These are phyloP conservation scores for Caerostris darwini DNA, from an alignment of 1,140 invertebrate genomes.

Conservation along the genomic window DNA sequence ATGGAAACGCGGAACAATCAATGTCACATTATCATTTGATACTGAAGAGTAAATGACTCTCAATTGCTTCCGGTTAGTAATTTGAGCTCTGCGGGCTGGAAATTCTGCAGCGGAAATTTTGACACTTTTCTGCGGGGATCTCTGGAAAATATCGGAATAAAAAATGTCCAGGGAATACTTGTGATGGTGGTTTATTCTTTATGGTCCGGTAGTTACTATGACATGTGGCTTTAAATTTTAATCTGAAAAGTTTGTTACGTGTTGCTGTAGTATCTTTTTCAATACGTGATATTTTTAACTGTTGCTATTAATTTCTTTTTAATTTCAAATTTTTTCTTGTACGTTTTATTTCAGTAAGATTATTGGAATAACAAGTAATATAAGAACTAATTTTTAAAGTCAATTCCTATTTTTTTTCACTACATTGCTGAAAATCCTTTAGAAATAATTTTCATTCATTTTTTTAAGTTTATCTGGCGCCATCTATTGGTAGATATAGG, in stretches of 20 bases:
- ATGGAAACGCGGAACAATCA: neutral
- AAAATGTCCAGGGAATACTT: neutral
- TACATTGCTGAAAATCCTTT: no score
- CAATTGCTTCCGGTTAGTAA: conserved; percentile 57
- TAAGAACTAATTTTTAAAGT: no score
- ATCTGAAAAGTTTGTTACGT: neutral
- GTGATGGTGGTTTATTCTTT: neutral
- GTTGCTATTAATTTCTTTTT: no score
- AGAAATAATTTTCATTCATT: no score
- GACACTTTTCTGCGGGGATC: neutral
- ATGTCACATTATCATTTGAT: conserved; percentile 45
- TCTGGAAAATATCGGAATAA: neutral
- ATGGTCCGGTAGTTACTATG: neutral
- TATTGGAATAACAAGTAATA: no score
- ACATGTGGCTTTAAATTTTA: neutral
- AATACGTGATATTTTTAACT: no score
- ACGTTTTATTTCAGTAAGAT: no score
- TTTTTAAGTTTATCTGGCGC: no score
- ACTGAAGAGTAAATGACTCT: conserved; percentile 43
- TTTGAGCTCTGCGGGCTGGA: neutral
- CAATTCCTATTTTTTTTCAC: no score
- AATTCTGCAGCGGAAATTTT: neutral
- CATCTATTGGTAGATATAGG: no score
- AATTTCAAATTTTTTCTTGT: no score
- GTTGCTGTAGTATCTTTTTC: no score